Conservation (phyloP, 23 tunicate species). For the Halocynthia aurantium region DNA sequence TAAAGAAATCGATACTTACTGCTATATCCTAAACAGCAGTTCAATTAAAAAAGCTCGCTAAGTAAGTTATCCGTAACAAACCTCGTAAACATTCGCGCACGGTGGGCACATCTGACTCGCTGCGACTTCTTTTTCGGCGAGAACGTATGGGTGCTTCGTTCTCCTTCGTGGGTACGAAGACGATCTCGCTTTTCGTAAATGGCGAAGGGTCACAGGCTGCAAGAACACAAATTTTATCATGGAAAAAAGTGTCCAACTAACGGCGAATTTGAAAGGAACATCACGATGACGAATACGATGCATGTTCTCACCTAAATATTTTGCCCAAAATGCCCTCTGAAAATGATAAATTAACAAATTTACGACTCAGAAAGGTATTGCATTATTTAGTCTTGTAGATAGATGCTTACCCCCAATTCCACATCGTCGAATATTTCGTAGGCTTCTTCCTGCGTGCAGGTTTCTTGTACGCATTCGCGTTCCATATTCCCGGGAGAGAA, state of each 20-base stretch:
- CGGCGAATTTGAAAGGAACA: neutral
- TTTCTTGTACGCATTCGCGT: conserved; percentile 5
- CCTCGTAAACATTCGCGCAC: neutral
- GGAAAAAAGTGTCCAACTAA: neutral
- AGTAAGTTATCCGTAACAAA: neutral
- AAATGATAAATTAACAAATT: neutral
- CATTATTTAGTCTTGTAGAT: neutral
- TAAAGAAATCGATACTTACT: neutral
- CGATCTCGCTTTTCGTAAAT: neutral
- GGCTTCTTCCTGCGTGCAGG: conserved; percentile 5
- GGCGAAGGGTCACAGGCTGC: neutral
- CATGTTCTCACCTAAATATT: neutral
- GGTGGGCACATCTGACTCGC: neutral
- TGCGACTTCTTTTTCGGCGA: neutral
- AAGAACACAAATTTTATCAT: neutral
- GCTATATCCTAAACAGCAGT: neutral
- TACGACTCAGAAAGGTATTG: too few relatives aligned
- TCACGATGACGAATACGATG: neutral
- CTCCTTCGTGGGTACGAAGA: too few relatives aligned
- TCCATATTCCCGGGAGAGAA: neutral
- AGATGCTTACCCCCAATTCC: neutral
- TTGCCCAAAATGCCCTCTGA: neutral
- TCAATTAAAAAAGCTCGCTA: neutral
- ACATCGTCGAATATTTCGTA: neutral
- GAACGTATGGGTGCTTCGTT: neutral